Evolutionary conservation across 2,888 invertebrate species (phyloP), one percentile per base, ranked within the genome.

Genomic region (Camponotus fellah): DNA sequence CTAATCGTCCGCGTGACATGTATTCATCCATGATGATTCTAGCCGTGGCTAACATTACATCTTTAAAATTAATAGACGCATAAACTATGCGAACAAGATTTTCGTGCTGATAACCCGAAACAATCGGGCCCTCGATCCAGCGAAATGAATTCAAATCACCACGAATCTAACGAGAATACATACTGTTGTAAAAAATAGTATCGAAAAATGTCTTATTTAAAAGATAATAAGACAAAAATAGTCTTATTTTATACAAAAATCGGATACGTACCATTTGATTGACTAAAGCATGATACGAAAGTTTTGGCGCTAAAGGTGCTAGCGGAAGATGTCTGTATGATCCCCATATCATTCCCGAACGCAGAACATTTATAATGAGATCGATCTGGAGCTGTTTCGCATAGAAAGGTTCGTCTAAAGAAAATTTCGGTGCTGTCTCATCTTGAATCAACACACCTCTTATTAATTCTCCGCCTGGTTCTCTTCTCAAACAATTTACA

Each of bases 31-130:
- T 3, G 1, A 2, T 34, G 2, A 69, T 17, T 65, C 14, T 76
- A 3, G 37, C 99, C 0, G 98, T 98, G 0, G 99, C 98, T 0
- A 98, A 95, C 99, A 99, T 99, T 0, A 99, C 96, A 94, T 99
- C 99, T 92, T 98, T 97, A 96, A 99, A 99, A 95, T 99, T 99
- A 14, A 99, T 94, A 0, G 98, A 96, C 0, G 98, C 95, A 93
- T 97, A 98, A 91, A 97, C 96, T 0, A 98, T 96, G 94, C 96
- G 93, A 0, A 96, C 95, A 4, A 96, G 82, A 17, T 93, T 83
- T 3, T 90, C 37, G 96, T 91, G 12, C 46, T 46, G 14, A 46
- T 43, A 43, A 43, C 14, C 14, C 46, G 14, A 46, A 46, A 0
- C 14, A 14, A 94, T 82, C 0, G 96, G 95, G 0, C 97, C 97